These are phyloP conservation scores for Tenualosa ilisha DNA, from an alignment of 2,797 vertebrate genomes.

Conservation along the genomic window DNA sequence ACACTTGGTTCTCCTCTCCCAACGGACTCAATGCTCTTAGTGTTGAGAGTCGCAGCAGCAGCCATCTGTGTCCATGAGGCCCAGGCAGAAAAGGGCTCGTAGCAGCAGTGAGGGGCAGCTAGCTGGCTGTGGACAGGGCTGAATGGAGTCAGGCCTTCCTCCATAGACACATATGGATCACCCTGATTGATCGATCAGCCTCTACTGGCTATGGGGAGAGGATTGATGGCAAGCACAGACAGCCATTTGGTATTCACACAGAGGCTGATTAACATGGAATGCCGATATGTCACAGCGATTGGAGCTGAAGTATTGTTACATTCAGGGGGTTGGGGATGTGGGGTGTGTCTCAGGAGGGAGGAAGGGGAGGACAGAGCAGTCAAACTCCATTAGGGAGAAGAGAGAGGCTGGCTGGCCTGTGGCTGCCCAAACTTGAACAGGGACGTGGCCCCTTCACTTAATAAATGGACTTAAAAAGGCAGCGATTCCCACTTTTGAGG, in stretches of 20 bases:
- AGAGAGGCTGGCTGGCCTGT: neutral
- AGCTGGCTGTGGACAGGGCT: neutral
- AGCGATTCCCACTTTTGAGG: constrained; percentile 1
- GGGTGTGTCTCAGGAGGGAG: no score
- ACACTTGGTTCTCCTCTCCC: neutral
- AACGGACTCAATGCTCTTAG: neutral
- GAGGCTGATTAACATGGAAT: constrained; percentile 68
- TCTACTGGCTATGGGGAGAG: constrained; percentile 4
- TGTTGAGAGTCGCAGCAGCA: neutral
- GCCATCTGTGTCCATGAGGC: neutral
- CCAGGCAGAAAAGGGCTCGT: no score
- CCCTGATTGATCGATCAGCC: constrained; percentile 63
- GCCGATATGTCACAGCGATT: constrained; percentile 69
- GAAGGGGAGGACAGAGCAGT: constrained; percentile 57
- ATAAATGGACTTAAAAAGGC: constrained; percentile 19
- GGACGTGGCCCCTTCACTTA: neutral
- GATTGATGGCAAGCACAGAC: neutral
- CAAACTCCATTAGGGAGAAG: constrained; percentile 65
- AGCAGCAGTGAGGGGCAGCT: neutral
- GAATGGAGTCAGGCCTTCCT: constrained; percentile 35
- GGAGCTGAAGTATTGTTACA: constrained; percentile 66
- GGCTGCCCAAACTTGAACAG: constrained; percentile 1
- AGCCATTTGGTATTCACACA: constrained; percentile 70
- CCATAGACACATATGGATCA: constrained; percentile 62
- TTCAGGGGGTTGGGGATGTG: constrained; percentile 33